Conservation (phyloP, 2,113 vertebrate species). For the Paramisgurnus dabryanus region DNA sequence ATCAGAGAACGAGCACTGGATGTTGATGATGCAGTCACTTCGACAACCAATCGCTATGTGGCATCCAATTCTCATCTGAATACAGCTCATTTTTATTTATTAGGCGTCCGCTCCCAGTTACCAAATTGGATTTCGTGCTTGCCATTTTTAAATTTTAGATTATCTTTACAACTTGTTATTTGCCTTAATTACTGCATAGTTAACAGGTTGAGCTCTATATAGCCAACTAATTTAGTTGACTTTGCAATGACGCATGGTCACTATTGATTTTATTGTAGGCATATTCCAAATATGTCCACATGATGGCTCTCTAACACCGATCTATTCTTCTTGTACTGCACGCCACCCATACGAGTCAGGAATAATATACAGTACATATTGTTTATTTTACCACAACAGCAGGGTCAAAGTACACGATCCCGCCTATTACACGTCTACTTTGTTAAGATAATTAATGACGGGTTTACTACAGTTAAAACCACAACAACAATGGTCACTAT, state of each 20-base stretch:
- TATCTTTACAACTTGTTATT: neutral
- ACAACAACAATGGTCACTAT: too few species aligned
- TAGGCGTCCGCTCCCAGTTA: neutral
- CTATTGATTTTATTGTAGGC: neutral
- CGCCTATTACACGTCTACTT: too few species aligned
- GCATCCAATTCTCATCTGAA: slow-evolving; percentile 72
- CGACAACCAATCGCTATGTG: slow-evolving; percentile 77
- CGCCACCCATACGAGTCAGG: too few species aligned
- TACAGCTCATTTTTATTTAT: neutral
- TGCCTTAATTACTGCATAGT: neutral
- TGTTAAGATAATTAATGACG: too few species aligned
- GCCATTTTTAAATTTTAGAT: neutral
- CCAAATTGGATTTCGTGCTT: neutral
- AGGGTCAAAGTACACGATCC: too few species aligned
- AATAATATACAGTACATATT: too few species aligned
- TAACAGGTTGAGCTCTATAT: too few species aligned
- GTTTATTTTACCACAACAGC: too few species aligned
- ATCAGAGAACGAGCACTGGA: slow-evolving; percentile 71
- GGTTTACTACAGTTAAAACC: too few species aligned
- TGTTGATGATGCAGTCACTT: slow-evolving; percentile 70
- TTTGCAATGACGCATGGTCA: neutral
- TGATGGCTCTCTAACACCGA: slow-evolving; percentile 24
- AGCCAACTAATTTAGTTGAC: neutral
- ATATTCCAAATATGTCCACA: neutral
- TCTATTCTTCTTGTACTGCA: neutral